These are phyloP conservation scores for Glaucopsyche alexis DNA, from an alignment of 2,888 invertebrate species.

Conservation along the genomic window DNA sequence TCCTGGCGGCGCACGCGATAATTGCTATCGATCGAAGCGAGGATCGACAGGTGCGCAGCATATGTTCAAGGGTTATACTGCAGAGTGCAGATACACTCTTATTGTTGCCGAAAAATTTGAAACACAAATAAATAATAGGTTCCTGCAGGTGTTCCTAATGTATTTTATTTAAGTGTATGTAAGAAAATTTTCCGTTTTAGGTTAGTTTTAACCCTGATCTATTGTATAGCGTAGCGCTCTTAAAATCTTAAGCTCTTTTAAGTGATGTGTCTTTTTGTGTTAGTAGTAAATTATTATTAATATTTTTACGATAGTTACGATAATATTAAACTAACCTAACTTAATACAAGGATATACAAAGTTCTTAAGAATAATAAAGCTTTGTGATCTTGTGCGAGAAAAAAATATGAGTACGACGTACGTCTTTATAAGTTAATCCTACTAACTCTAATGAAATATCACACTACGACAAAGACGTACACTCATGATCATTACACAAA, in stretches of 20 bases:
- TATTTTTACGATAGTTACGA: not conserved
- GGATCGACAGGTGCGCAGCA: conserved; percentile 47
- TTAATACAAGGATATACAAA: not conserved
- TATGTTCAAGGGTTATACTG: conserved; percentile 32
- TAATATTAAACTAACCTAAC: not conserved
- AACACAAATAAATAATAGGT: not conserved
- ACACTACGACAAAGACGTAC: conserved; percentile 54
- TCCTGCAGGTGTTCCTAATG: not conserved
- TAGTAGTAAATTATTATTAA: not conserved
- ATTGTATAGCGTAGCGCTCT: not conserved
- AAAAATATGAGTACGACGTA: conserved; percentile 44
- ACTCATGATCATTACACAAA: conserved; percentile 39
- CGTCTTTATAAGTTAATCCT: conserved; percentile 68
- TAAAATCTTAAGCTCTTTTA: too few relatives aligned
- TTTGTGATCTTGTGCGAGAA: conserved; percentile 17
- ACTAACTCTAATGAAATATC: conserved; percentile 65
- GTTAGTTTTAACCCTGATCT: not conserved
- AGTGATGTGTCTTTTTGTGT: not conserved
- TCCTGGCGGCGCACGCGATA: conserved; percentile 48
- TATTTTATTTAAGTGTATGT: not conserved
- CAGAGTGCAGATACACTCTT: not conserved
- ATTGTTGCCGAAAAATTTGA: conserved; percentile 12
- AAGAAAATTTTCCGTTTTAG: not conserved
- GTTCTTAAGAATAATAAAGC: conserved; percentile 5
- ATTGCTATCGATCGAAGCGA: conserved; percentile 54